Percentiles rank a stretch among this genome's conserved stretches.
These are phyloP conservation scores for Alviniconcha strummeri DNA, from an alignment of 2,888 invertebrate species.

Conservation along the genomic window DNA sequence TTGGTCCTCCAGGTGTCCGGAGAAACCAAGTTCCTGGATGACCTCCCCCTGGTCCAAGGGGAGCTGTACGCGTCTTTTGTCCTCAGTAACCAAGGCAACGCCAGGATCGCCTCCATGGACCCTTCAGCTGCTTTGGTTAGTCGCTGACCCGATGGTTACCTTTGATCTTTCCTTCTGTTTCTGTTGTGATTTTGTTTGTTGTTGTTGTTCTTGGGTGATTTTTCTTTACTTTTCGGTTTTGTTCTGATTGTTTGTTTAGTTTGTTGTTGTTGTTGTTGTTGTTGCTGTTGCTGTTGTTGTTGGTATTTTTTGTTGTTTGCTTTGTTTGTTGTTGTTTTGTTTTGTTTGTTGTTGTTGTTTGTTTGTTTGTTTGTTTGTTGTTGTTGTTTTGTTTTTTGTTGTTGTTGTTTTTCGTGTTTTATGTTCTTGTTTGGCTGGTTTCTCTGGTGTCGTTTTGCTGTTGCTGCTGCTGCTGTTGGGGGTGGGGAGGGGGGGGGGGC, in stretches of 20 bases:
- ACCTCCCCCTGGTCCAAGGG: constrained; percentile 75
- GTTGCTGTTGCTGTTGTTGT: no score
- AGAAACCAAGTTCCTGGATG: constrained; percentile 86
- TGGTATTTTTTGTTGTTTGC: no score
- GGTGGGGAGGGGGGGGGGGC: no score
- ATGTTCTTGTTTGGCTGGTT: no score
- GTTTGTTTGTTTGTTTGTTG: background rate
- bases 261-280: background rate
- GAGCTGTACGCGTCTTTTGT: constrained; percentile 86
- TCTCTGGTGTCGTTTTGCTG: no score
- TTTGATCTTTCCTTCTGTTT: no score
- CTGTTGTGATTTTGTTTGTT: background rate
- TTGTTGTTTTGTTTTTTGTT: background rate
- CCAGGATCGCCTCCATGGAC: constrained; percentile 80
- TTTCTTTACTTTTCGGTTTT: no score
- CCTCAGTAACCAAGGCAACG: constrained; percentile 77
- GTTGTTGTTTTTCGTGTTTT: background rate
- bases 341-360: background rate
- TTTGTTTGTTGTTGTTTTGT: background rate
- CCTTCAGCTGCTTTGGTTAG: constrained; percentile 81
- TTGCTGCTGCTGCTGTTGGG: no score
- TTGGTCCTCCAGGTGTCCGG: constrained; percentile 75
- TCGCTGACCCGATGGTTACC: background rate
- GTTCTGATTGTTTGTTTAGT: no score
- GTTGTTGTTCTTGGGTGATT: background rate